Evolutionary conservation across 2,888 invertebrate genomes (phyloP), one percentile per base, ranked within the genome.

Genomic region (Stenolophus ochropezus): DNA sequence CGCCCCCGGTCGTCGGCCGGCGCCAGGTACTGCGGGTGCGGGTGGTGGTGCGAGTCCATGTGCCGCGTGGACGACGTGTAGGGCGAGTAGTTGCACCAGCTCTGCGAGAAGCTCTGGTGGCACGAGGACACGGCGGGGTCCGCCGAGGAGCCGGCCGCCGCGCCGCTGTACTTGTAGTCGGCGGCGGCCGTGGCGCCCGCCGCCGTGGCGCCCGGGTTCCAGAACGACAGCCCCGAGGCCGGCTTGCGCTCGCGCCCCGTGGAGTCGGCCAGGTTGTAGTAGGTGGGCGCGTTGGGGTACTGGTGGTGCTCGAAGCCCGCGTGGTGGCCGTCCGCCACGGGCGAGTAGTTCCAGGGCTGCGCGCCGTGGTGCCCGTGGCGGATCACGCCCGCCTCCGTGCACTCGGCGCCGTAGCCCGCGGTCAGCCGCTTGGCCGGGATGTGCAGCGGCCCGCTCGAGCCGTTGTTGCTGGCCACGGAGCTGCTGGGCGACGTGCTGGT

Each of bases 401-500:
- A 90, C 84, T 88, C 90, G 83, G 91, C 92, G 83, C 91, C 92
- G 88, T 91, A 94, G 11, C 33, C 33, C 82, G 92, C 89, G 23
- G 91, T 90, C 82, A 92, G 90, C 87, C 96, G 92, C 90, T 97
- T 96, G 87, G 96, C 96, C 85, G 96, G 97, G 90, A 97, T 96
- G 91, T 97, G 96, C 84, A 97, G 91, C 82, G 95, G 94, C 84
- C 95, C 96, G 83, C 94, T 93, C 82, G 94, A 92, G 90, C 94
- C 92, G 85, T 88, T 89, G 88, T 93, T 93, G 87, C 93, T 92
- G 88, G 92, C 92, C 87, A 91, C 92, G 86, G 92, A 91, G 85
- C 92, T 91, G 86, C 91, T 91, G 85, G 91, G 91, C 87, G 92
- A 91, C 86, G 92, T 91, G 84, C 91, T 91, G 87, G 92, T 91